Base-by-base conservation (phyloP, 2,888 invertebrate species). In the Gnatocerus cornutus region DNA sequence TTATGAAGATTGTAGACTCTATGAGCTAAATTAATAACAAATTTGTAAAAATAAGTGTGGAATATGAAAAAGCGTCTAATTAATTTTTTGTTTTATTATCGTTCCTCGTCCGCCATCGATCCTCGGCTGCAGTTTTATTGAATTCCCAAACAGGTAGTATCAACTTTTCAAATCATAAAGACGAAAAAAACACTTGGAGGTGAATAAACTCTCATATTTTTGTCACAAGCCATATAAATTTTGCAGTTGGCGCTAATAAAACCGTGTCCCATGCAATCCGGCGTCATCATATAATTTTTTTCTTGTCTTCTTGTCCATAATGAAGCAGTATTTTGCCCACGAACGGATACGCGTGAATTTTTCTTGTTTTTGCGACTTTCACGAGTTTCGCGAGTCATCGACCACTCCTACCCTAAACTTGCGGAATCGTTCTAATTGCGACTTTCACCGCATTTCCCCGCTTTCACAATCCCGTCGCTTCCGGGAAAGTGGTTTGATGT, bases 371-470 rank as follows among this genome's bases (percentile, higher is more conserved):
- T 43, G 10, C 16, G 12, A 56, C 43, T 43, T 56, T 56, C 56
- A 43, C 50, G 27, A 12, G 10, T 56, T 56, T 56, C 43, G 41
- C 56, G 56, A 56, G 56, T 56, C 59, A 59, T 59, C 59, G 46
- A 59, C 59, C 59, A 59, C 59, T 59, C 59, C 59, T 59, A 10
- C 37, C 33, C 37, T 14, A 58, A 33, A 43, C 21, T 45, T 12
- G 58, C 58, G 53, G 53, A 53, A 53, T 33, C 27, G 30, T 45
- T 59, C 41, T 21, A 14, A 55, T 53, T 50, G 61, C 48, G 13
- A 62, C 68, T 68, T 68, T 68, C 68, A 53, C 68, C 37, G 33
- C 29, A 53, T 62, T 68, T 68, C 45, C 68, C 68, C n/a, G 62
- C 68, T 68, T 68, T 68, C 68, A 68, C 68, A 53, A 43, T 21